phyloP scores from a whole-genome alignment of 2,113 vertebrate genomes.

The Hippoglossus stenolepis region DNA sequence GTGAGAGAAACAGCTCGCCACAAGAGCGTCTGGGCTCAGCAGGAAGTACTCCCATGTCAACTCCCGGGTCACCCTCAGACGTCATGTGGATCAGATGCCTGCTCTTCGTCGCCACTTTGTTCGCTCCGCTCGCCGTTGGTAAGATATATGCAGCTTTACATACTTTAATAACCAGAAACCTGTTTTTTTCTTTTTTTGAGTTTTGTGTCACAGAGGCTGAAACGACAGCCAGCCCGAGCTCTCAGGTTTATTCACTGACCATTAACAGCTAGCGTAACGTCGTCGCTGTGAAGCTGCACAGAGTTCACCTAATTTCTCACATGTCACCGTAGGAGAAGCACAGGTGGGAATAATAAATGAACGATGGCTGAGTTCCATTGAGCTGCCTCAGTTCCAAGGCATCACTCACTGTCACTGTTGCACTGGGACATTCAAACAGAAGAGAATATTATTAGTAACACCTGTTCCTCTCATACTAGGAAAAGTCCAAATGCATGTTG shows the following conservation, averaged over 20 bases:
- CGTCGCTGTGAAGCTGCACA: not conserved
- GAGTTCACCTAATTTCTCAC: not conserved
- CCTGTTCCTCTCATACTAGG: not conserved
- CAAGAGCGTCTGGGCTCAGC: slow-evolving; percentile 74
- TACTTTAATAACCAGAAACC: not conserved
- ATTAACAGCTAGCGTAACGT: not conserved
- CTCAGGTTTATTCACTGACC: not conserved
- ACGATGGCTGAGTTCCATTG: not conserved
- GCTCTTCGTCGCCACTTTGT: slow-evolving; percentile 88
- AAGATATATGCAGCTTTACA: slow-evolving; percentile 66
- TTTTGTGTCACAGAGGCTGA: not conserved
- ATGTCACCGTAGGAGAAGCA: not conserved
- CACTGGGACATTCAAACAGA: not conserved
- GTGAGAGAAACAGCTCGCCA: slow-evolving; percentile 71
- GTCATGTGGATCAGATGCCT: slow-evolving; percentile 95
- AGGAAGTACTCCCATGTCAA: slow-evolving; percentile 75
- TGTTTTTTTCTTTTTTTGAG: not conserved
- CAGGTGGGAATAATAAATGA: slow-evolving; percentile 5
- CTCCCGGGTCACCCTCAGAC: slow-evolving; percentile 81
- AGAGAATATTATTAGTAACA: not conserved
- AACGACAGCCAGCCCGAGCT: no score
- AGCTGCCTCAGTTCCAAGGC: not conserved
- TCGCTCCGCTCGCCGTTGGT: slow-evolving; percentile 88
- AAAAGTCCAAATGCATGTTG: not conserved
- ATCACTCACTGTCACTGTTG: not conserved